Conservation (phyloP, 2,888 invertebrate species). For the Bimastos eiseni region DNA sequence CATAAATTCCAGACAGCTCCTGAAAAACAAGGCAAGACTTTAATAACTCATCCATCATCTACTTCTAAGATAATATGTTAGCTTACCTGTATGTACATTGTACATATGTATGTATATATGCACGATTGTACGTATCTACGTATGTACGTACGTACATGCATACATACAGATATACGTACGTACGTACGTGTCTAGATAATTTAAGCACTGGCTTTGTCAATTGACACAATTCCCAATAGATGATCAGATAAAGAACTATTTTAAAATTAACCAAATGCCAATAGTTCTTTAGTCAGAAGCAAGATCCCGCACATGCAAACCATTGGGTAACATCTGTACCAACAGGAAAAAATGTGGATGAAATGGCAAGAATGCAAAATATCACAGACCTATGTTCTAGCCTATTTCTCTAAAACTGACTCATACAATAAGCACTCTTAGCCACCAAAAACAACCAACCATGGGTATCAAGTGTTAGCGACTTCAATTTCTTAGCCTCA, state of each 20-base stretch:
- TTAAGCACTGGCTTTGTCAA: not conserved
- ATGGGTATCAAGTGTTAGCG: no score
- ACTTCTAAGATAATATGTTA: no score
- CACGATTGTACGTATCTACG: no score
- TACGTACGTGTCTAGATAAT: no score
- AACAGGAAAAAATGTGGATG: not conserved
- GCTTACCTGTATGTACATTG: no score
- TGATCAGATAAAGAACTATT: not conserved
- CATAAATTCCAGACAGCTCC: slow-evolving; percentile 84
- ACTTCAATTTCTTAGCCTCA: no score
- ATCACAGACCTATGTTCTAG: not conserved
- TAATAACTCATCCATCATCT: not conserved
- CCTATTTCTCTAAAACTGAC: not conserved
- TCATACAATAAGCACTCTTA: not conserved
- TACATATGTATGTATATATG: no score
- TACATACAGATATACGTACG: no score
- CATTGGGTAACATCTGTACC: not conserved
- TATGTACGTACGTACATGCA: no score
- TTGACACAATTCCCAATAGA: not conserved
- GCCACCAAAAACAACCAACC: no score
- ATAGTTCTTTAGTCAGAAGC: not conserved
- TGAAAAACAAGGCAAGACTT: slow-evolving; percentile 38
- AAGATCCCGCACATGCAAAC: not conserved
- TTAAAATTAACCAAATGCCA: not conserved
- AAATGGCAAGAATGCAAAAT: not conserved